Conservation (phyloP, 92 coral and sea anemone genomes). For the Bergia sp. region DNA sequence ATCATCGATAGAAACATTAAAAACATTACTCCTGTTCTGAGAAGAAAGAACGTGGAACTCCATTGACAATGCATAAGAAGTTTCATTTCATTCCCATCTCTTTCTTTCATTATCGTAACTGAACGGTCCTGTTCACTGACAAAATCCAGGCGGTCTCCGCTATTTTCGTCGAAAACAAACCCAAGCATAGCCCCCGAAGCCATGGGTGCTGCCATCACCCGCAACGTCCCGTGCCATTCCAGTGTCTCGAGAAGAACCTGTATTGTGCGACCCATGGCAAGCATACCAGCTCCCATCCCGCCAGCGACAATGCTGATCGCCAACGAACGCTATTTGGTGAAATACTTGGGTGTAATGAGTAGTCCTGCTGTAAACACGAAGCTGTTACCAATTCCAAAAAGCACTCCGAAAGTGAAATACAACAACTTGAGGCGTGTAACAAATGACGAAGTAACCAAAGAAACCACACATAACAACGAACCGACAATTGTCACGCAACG, state of each 20-base stretch:
- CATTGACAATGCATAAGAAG: not conserved
- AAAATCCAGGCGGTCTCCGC: too few species aligned
- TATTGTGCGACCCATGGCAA: conserved; percentile 19
- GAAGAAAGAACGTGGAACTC: not conserved
- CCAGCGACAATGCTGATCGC: conserved; percentile 41
- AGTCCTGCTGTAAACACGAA: conserved; percentile 27
- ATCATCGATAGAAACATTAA: not conserved
- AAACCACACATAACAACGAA: conserved; percentile 34
- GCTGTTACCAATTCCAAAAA: conserved; percentile 56
- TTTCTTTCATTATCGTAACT: not conserved
- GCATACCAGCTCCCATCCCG: conserved; percentile 28
- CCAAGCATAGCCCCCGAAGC: conserved; percentile 11
- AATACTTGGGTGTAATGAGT: conserved; percentile 18
- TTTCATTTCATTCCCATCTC: not conserved
- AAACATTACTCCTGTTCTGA: not conserved
- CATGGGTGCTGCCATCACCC: conserved; percentile 26
- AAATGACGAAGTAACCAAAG: conserved; percentile 55
- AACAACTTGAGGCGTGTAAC: conserved; percentile 20
- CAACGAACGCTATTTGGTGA: conserved; percentile 30
- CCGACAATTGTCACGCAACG: conserved; percentile 58
- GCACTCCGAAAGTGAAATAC: conserved; percentile 53
- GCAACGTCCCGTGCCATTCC: conserved; percentile 3
- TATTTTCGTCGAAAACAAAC: not conserved
- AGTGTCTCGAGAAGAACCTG: conserved; percentile 20
- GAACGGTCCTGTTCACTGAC: not conserved